phyloP scores from a whole-genome alignment of 2,888 invertebrate genomes.

The Parapristionchus giblindavisi region DNA sequence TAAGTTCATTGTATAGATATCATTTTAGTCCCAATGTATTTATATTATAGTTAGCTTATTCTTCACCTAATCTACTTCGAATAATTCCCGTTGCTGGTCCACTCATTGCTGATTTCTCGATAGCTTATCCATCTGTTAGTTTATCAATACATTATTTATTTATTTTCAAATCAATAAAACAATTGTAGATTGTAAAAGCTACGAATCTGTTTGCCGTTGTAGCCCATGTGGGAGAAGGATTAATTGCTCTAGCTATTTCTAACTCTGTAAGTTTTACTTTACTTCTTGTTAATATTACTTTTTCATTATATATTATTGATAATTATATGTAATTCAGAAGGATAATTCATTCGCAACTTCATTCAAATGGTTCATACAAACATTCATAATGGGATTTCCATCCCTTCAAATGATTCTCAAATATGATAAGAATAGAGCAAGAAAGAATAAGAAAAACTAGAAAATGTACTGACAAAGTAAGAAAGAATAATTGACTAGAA shows the following conservation, averaged over 20 bases:
- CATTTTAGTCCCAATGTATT: neutral
- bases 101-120: constrained; percentile 27
- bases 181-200: constrained; percentile 13
- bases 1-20: constrained; percentile 42
- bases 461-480: too few species aligned
- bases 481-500: too few species aligned
- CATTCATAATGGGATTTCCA: constrained; percentile 64
- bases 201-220: constrained; percentile 58
- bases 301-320: neutral
- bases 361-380: constrained; percentile 65
- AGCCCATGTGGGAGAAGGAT: constrained; percentile 62
- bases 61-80: constrained; percentile 14
- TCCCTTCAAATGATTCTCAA: constrained; percentile 47
- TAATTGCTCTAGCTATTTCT: constrained; percentile 58
- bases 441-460: neutral
- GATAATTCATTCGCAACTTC: constrained; percentile 48
- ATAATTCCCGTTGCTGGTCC: constrained; percentile 26
- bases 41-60: constrained; percentile 11
- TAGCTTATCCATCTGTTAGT: constrained; percentile 21
- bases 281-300: too few species aligned
- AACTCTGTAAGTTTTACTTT: constrained; percentile 10
- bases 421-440: constrained; percentile 15
- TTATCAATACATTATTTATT: neutral
- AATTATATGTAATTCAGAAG: neutral
- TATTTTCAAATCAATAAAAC: neutral